Evolutionary conservation across 2,888 invertebrate species (phyloP).

Genomic region (Epinotia demarniana): DNA sequence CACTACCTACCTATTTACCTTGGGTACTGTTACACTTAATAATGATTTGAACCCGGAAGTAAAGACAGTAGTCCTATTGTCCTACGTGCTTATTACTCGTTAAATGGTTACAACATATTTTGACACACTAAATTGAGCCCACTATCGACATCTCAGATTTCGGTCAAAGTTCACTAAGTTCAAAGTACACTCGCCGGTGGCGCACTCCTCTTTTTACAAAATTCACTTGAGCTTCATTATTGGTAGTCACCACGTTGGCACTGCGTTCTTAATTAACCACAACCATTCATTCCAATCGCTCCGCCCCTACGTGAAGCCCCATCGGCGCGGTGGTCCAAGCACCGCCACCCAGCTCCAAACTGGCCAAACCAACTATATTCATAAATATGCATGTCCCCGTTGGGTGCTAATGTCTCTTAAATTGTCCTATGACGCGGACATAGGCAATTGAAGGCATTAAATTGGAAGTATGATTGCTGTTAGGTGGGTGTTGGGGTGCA

Average conservation of each 20-base stretch:
- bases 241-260: neutral
- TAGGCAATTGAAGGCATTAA: constrained; percentile 69
- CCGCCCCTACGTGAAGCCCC: constrained; percentile 23
- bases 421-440: constrained; percentile 68
- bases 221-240: too few relatives aligned
- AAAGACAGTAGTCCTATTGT: neutral
- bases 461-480: constrained; percentile 67
- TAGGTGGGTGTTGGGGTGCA: constrained; percentile 59
- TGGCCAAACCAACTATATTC: constrained; percentile 66
- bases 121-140: too few relatives aligned
- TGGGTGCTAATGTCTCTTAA: constrained; percentile 72
- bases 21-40: too few relatives aligned
- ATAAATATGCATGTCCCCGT: constrained; percentile 75
- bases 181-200: too few relatives aligned
- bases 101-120: neutral
- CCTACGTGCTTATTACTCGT: neutral
- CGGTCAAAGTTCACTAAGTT: too few relatives aligned
- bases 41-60: neutral
- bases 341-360: constrained; percentile 56
- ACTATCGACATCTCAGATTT: too few relatives aligned
- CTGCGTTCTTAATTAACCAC: constrained; percentile 22
- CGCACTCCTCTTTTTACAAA: too few relatives aligned
- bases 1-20: too few relatives aligned
- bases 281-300: constrained; percentile 16
- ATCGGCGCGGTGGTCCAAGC: constrained; percentile 32